A percentile compares a stretch with the other conserved stretches of the same genome.
phyloP scores from a whole-genome alignment of 2,888 invertebrate species.

The Diarsia dahlii region DNA sequence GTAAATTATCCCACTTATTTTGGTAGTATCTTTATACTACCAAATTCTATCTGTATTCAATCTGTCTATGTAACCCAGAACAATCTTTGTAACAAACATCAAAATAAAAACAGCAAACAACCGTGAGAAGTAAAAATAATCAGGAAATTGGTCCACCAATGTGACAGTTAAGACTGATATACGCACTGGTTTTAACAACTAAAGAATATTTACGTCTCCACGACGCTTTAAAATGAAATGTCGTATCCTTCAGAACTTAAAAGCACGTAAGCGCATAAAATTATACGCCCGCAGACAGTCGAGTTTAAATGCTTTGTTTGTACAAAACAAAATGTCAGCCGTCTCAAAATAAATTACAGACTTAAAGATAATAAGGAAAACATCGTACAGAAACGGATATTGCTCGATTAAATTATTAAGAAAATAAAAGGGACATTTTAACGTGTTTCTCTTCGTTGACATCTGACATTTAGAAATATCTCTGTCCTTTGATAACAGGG shows the following conservation, averaged over 20 bases:
- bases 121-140: neutral
- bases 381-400: constrained; percentile 48
- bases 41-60: too few species aligned
- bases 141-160: neutral
- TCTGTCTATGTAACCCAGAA: neutral
- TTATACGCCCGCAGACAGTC: constrained; percentile 60
- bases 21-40: too few species aligned
- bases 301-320: constrained; percentile 46
- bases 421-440: constrained; percentile 44
- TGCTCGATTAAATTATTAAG: constrained; percentile 53
- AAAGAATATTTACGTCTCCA: constrained; percentile 1
- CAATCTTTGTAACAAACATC: neutral
- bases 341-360: constrained; percentile 48
- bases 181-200: neutral
- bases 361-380: constrained; percentile 51
- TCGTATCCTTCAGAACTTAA: constrained; percentile 32
- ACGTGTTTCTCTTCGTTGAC: constrained; percentile 44
- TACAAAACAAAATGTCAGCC: constrained; percentile 48
- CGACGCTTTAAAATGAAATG: constrained; percentile 13
- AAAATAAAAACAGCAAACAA: neutral
- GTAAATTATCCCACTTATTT: neutral
- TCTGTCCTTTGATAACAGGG: constrained; percentile 32
- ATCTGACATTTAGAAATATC: constrained; percentile 47
- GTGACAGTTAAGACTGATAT: neutral
- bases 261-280: constrained; percentile 59